Conservation (phyloP, 2,113 vertebrate species). For the Neolamprologus caudopunctatus region DNA sequence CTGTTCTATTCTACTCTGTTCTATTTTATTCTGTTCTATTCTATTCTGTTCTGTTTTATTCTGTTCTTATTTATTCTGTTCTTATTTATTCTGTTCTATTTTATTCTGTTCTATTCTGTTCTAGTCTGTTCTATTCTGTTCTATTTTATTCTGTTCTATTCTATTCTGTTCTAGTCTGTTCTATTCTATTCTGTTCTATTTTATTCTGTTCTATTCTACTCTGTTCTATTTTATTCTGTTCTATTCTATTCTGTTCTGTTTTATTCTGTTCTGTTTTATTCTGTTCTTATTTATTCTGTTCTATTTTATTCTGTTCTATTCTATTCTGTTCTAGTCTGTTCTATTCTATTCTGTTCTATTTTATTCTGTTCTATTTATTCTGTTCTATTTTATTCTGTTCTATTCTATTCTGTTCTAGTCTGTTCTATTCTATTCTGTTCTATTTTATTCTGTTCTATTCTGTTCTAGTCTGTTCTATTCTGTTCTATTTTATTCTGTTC, state of each 20-base stretch:
- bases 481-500: accelerated
- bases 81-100: accelerated
- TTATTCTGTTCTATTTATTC: accelerated
- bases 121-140: accelerated
- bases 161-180: accelerated
- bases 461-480: accelerated
- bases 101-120: accelerated
- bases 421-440: accelerated
- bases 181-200: accelerated
- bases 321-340: accelerated
- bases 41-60: accelerated
- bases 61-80: accelerated
- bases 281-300: accelerated
- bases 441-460: accelerated
- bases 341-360: accelerated
- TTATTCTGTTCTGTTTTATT: accelerated
- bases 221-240: accelerated
- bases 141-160: accelerated
- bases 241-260: accelerated
- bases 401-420: accelerated
- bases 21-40: accelerated
- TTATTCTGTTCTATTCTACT: accelerated
- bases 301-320: accelerated
- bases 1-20: accelerated
- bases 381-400: accelerated